Evolutionary conservation across 1,140 invertebrate species (phyloP), one percentile per base, ranked within the genome.

Genomic region (Psilanteris sp.): DNA sequence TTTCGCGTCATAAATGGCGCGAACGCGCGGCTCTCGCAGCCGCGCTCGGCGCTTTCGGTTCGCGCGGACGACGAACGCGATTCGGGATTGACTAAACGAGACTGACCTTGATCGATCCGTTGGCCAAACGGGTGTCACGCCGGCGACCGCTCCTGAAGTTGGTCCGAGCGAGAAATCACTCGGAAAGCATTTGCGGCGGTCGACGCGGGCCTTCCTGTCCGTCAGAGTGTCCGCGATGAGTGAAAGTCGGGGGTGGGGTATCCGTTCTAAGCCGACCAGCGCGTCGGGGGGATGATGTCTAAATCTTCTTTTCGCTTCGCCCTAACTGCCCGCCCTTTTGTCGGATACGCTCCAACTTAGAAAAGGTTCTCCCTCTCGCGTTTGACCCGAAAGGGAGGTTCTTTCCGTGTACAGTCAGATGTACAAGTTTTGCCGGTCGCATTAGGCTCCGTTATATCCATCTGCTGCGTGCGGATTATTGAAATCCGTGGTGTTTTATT

Each of bases 251-350:
- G 67, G 79, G 70, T 67, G 76, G 71, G 27, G 73, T 31, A 34
- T 37, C 55, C 39, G 73, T 62, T 64, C 36, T 41, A 78, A 83
- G 77, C 54, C 74, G 78, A 77, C 57, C 48, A 78, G 78, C 72
- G 72, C 66, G 79, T 84, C 82, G 81, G 78, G 80, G n/a, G 85
- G 83, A 87, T 87, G 85, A 88, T 78, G 83, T 88, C 87, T 88
- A 86, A 88, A 88, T 88, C 83, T 85, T 80, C 80, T 79, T 83
- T 84, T 84, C 68, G 82, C 81, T 83, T 82, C 82, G 83, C 71
- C 72, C 82, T 82, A 76, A 84, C 82, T 86, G 80, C 81, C 85
- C 86, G 85, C 86, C 86, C 85, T 85, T 86, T 79, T 67, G 79
- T 72, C 68, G 64, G 78, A 79, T 81, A 79, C 76, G 78, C 79